These are phyloP conservation scores for Calephelis virginiensis DNA, from an alignment of 1,140 invertebrate genomes.

Conservation along the genomic window DNA sequence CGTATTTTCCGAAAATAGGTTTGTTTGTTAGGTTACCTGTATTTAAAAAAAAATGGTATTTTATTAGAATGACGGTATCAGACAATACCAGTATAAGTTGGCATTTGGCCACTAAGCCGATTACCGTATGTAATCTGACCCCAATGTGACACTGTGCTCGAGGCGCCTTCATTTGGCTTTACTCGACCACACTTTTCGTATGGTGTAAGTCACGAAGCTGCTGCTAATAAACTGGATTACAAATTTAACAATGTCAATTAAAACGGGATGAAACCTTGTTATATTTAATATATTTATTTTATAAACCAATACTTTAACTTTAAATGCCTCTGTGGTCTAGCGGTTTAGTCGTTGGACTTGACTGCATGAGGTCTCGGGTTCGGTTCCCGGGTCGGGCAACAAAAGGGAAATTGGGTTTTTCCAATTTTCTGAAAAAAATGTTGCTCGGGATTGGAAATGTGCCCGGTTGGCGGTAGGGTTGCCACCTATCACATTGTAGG, in stretches of 20 bases:
- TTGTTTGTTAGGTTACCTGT: background rate
- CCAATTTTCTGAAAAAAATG: no score
- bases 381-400: no score
- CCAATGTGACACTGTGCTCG: constrained; percentile 35
- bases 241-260: background rate
- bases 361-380: no score
- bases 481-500: no score
- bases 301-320: no score
- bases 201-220: constrained; percentile 18
- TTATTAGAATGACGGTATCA: constrained; percentile 19
- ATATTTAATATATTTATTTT: no score
- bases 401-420: no score
- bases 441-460: no score
- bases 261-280: background rate
- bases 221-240: background rate
- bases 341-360: no score
- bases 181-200: constrained; percentile 27
- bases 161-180: constrained; percentile 41
- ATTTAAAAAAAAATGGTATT: background rate
- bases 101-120: constrained; percentile 42
- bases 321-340: no score
- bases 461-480: no score
- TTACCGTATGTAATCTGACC: constrained; percentile 44
- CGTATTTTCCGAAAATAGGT: no score
- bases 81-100: constrained; percentile 35